Conservation (phyloP, 2,113 vertebrate species). For the Hippocampus abdominalis region DNA sequence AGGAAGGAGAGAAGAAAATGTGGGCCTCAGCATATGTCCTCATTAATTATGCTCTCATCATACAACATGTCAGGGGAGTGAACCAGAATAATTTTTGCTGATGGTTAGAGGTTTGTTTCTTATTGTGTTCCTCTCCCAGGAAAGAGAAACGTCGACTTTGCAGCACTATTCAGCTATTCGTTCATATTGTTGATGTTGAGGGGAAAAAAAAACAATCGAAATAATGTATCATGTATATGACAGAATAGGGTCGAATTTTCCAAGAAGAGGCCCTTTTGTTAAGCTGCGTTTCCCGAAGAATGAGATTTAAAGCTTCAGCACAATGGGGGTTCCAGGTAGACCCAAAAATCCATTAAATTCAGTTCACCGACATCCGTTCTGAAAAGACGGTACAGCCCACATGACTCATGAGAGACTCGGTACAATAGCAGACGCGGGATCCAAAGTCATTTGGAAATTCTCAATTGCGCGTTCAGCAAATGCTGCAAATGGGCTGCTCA, state of each 20-base stretch:
- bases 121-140: not conserved
- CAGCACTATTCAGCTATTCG: constrained; percentile 5
- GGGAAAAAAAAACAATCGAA: not conserved
- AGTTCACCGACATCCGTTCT: constrained; percentile 6
- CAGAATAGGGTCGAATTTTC: constrained; percentile 25
- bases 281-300: not conserved
- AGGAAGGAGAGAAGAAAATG: constrained; percentile 31
- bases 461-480: not conserved
- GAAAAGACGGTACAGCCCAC: not conserved
- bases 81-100: constrained; percentile 21
- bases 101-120: constrained; percentile 7
- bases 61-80: constrained; percentile 20
- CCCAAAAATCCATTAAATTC: constrained; percentile 8
- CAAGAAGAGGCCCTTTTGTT: constrained; percentile 13
- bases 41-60: constrained; percentile 41
- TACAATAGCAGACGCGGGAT: not conserved
- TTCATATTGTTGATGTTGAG: constrained; percentile 3
- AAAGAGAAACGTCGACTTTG: constrained; percentile 4
- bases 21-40: constrained; percentile 31
- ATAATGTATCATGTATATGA: constrained; percentile 9
- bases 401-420: not conserved
- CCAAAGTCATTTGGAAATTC: not conserved
- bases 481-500: not conserved
- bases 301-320: constrained; percentile 3
- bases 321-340: constrained; percentile 2